phyloP scores from a whole-genome alignment of 2,888 invertebrate species.

The Opisthograptis luteolata region DNA sequence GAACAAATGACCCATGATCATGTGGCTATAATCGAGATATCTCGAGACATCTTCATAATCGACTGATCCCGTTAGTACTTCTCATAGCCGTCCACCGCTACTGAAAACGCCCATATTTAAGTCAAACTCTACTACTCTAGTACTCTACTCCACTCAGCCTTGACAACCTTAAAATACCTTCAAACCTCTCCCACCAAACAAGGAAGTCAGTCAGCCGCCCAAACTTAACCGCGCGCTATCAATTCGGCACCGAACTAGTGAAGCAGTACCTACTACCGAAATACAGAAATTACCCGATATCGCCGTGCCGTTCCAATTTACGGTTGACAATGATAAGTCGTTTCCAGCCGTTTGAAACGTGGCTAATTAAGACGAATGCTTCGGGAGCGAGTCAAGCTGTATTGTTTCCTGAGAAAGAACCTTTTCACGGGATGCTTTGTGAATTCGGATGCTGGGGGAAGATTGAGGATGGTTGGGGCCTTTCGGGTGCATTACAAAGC shows the following conservation, averaged over 20 bases:
- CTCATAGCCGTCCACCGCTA: too few relatives aligned
- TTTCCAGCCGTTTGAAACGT: constrained; percentile 40
- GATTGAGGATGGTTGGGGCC: background rate
- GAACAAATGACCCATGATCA: too few relatives aligned
- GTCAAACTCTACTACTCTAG: too few relatives aligned
- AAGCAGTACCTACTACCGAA: background rate
- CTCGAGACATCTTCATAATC: too few relatives aligned
- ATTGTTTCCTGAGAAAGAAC: constrained; percentile 42
- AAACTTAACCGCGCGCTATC: constrained; percentile 6
- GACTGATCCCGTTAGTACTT: too few relatives aligned
- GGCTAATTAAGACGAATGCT: constrained; percentile 57
- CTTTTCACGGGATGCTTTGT: constrained; percentile 27
- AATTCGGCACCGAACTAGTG: background rate
- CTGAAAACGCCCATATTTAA: too few relatives aligned
- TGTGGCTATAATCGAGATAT: too few relatives aligned
- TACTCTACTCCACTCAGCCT: too few relatives aligned
- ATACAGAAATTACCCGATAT: constrained; percentile 39
- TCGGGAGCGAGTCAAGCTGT: constrained; percentile 30
- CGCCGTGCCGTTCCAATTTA: constrained; percentile 36
- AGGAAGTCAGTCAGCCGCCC: constrained; percentile 1
- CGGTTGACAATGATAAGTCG: constrained; percentile 58
- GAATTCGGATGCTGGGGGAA: constrained; percentile 9
- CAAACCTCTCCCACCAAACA: too few relatives aligned
- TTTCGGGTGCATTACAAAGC: too few relatives aligned
- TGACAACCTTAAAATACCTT: too few relatives aligned